Evolutionary conservation across 2,888 invertebrate genomes (phyloP), one percentile per base, ranked within the genome.

Genomic region (Erebia ligea): DNA sequence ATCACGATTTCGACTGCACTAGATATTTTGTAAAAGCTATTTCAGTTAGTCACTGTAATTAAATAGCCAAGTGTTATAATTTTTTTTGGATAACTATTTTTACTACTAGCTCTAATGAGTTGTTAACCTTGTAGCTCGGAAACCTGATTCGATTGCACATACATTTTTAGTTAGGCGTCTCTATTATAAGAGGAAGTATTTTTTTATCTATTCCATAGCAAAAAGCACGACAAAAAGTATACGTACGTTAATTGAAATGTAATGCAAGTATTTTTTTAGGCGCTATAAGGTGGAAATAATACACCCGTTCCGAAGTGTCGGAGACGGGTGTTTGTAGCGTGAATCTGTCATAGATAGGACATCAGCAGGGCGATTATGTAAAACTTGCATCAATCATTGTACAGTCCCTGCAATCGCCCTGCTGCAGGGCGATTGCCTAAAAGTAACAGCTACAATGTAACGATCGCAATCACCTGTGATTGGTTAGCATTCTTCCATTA

Each of bases 121-220:
- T n/a, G 56, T 56, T 45, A 66, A 42, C 66, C 66, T 66, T 66
- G 66, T 56, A 65, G 54, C 65, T 56, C 15, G 19, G 15, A 57
- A 66, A 57, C 66, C 42, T 57, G 56, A 56, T 66, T 45, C 10
- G 17, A 54, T 34, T 52, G 54, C 34, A 50, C 54, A 65, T 40
- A 65, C 65, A 65, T 54, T 65, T 65, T 54, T 56, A 40, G 54
- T 65, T 42, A 66, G 45, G 42, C 56, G 40, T 54, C 65, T 54
- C 56, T 66, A 42, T 56, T 66, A 21, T 5, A 52, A 57, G 45
- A 56, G 56, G 52, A 34, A 45, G 52, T 57, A 25, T 66, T 54
- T 65, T 52, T 42, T 5, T 15, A 61, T n/a, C n/a, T 13, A 9
- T 9, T 15, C 8, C 8, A n/a, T 25, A 25, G 58, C 57, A 57